Base-by-base conservation (phyloP, 1,140 invertebrate species). In the Phortica variegata region DNA sequence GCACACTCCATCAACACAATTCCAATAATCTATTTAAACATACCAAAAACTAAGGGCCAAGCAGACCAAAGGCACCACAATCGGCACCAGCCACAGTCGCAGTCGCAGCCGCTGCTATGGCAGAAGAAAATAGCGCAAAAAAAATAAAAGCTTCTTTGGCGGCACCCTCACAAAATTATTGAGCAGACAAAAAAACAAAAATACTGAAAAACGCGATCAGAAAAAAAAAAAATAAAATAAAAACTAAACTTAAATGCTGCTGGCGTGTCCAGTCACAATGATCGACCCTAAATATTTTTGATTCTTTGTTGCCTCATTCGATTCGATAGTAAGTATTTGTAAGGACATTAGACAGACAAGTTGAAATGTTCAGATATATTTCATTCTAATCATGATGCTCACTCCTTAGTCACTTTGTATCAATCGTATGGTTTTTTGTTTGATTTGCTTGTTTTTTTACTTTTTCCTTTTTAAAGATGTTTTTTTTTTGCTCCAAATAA, bases 121-220 rank as follows among this genome's bases (percentile, higher is more conserved):
- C 12, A 66, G 62, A 52, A 47, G 52, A 18, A 43, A 10, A 47
- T 5, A 33, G 47, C 47, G 43, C 43, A 36, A 40, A 43, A 47
- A 42, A 47, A 44, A 34, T n/a, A 9, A 47, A 49, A 58, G 63
- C 63, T 60, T 53, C 65, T 68, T 60, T 72, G 69, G 68, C 69
- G 69, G 69, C 69, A 73, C 69, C 69, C 69, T 73, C 69, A 63
- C 69, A 73, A 73, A 73, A 73, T 73, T 73, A 73, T 73, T 72
- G 69, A 60, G 48, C 65, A 73, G 45, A 65, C 53, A 54, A 31
- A 16, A 31, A 55, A 40, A 10, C 13, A 13, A 21, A 47, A 49
- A 20, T 12, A 15, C 6, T 3, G 5, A 4, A 34, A 15, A 15
- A 29, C 6, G 12, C 26, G 10, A 37, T 20, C 40, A 12, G 36